These are phyloP conservation scores for Drosophila koepferae DNA, from an alignment of 2,888 invertebrate genomes.

Conservation along the genomic window DNA sequence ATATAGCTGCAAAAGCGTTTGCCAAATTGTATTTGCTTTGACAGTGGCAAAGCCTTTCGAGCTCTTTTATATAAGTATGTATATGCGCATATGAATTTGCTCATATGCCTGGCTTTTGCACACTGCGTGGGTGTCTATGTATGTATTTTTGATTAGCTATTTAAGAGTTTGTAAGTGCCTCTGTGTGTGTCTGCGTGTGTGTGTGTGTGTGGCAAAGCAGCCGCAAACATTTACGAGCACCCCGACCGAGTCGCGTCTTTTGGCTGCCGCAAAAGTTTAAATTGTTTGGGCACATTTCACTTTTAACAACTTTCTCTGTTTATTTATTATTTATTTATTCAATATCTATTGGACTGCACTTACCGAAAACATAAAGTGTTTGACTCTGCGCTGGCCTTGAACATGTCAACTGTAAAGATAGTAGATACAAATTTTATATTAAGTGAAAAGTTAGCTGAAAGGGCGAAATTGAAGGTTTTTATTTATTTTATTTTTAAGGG, in stretches of 20 bases:
- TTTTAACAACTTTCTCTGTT: slow-evolving; percentile 67
- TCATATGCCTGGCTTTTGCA: slow-evolving; percentile 19
- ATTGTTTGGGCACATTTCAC: slow-evolving; percentile 60
- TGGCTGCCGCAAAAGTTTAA: slow-evolving; percentile 57
- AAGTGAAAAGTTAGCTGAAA: background rate
- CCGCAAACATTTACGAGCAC: slow-evolving; percentile 20
- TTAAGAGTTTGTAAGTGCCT: slow-evolving; percentile 38
- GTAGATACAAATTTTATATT: background rate
- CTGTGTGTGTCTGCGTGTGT: slow-evolving; percentile 21
- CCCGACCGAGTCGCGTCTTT: slow-evolving; percentile 26
- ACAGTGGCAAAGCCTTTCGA: slow-evolving; percentile 12
- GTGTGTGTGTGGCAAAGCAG: slow-evolving; percentile 10
- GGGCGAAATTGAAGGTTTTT: background rate
- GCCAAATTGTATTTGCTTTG: slow-evolving; percentile 26
- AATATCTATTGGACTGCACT: slow-evolving; percentile 48
- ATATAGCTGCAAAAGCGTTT: slow-evolving; percentile 6
- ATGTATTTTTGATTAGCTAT: slow-evolving; percentile 79
- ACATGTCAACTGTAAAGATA: slow-evolving; percentile 69
- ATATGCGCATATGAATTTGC: slow-evolving; percentile 35
- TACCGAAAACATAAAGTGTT: slow-evolving; percentile 63
- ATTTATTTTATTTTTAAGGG: too few species aligned
- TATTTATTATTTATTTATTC: slow-evolving; percentile 25
- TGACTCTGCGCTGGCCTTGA: slow-evolving; percentile 44
- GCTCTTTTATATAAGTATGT: background rate
- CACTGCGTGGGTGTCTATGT: slow-evolving; percentile 30